Percentiles rank a stretch among this genome's conserved stretches.
Evolutionary conservation across 1,140 invertebrate species (phyloP).

Genomic region (Megathymus violae): DNA sequence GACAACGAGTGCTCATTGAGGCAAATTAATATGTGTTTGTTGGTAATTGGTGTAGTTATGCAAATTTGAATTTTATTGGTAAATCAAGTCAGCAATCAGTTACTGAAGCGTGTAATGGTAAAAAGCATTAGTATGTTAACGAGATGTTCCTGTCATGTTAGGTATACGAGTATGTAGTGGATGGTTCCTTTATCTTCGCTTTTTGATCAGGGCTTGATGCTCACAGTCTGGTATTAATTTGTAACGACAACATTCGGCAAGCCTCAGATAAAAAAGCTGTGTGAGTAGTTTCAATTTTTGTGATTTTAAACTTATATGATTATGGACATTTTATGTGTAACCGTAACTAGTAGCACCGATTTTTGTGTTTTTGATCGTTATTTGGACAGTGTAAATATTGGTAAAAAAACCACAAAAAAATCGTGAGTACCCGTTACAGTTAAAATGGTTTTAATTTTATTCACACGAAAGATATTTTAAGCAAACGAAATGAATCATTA

Average conservation of each 20-base stretch:
- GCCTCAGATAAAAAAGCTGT: too few species aligned
- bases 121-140: neutral
- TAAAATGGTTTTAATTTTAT: too few species aligned
- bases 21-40: slow-evolving; percentile 6
- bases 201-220: neutral
- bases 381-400: too few species aligned
- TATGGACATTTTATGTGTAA: too few species aligned
- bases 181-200: neutral
- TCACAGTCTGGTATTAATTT: too few species aligned
- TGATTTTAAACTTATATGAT: too few species aligned
- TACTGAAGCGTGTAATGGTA: neutral
- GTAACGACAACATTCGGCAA: too few species aligned
- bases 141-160: neutral
- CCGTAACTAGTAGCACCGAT: too few species aligned
- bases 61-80: slow-evolving; percentile 10
- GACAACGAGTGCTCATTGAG: slow-evolving; percentile 4
- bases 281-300: too few species aligned
- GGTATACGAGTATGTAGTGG: neutral
- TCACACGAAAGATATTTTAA: neutral
- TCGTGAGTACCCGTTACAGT: too few species aligned
- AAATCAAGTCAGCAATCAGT: neutral
- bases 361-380: too few species aligned
- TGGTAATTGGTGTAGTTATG: neutral
- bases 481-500: slow-evolving; percentile 1
- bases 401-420: too few species aligned